Conservation (phyloP, 2,797 vertebrate genomes). For the Carcharodon carcharias region DNA sequence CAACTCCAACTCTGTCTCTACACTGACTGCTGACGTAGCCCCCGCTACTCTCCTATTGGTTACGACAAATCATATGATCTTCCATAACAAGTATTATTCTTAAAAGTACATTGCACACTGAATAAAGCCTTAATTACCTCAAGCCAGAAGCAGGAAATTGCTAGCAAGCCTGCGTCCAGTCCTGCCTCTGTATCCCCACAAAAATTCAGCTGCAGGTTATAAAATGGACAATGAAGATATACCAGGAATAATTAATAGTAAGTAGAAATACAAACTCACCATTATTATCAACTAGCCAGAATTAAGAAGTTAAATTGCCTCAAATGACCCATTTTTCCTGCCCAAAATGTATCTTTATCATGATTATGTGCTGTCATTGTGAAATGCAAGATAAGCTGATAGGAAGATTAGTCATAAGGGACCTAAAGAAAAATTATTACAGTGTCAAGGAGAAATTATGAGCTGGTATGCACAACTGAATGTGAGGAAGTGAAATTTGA, state of each 20-base stretch:
- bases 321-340: background rate
- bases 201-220: no score
- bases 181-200: background rate
- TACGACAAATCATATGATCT: no score
- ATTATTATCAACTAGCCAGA: background rate
- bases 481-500: background rate
- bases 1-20: no score
- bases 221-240: no score
- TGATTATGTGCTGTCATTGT: background rate
- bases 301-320: background rate
- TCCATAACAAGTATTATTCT: no score
- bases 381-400: background rate
- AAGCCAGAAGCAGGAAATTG: background rate
- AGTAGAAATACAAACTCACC: background rate
- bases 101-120: no score
- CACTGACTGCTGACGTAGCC: no score
- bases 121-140: no score
- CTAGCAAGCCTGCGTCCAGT: background rate
- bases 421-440: background rate
- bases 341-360: background rate
- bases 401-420: background rate
- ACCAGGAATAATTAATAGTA: background rate
- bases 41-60: no score
- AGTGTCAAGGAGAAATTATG: constrained; percentile 13
- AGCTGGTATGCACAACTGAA: background rate